Conservation (phyloP, 2,888 invertebrate species). For the Lutraria lutraria region DNA sequence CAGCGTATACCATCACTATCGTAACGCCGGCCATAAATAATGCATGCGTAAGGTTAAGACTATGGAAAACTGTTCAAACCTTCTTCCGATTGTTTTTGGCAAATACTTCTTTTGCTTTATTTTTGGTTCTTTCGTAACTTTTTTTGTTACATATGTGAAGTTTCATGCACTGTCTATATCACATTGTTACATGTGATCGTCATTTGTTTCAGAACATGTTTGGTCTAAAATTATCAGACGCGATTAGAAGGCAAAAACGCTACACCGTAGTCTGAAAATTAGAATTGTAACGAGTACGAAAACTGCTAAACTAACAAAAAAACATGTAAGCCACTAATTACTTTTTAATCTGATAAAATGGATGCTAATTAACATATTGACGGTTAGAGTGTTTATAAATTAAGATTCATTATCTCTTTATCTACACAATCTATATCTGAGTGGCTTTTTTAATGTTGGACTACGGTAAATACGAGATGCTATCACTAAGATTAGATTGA, state of each 20-base stretch:
- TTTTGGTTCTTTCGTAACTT: no score
- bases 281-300: not conserved
- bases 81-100: not conserved
- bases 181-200: no score
- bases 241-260: not conserved
- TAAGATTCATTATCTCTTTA: not conserved
- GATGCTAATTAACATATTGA: constrained; percentile 1
- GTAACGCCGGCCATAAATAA: not conserved
- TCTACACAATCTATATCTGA: not conserved
- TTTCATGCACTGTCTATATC: no score
- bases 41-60: not conserved
- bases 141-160: no score
- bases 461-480: not conserved
- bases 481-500: not conserved
- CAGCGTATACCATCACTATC: not conserved
- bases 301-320: not conserved
- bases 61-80: not conserved
- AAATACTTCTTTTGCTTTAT: not conserved
- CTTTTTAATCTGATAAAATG: constrained; percentile 17
- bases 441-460: not conserved
- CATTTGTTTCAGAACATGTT: no score
- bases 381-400: constrained; percentile 16
- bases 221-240: not conserved
- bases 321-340: not conserved
- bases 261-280: not conserved